Evolutionary conservation across 1,140 invertebrate genomes (phyloP).

Genomic region (Ceratitis capitata): DNA sequence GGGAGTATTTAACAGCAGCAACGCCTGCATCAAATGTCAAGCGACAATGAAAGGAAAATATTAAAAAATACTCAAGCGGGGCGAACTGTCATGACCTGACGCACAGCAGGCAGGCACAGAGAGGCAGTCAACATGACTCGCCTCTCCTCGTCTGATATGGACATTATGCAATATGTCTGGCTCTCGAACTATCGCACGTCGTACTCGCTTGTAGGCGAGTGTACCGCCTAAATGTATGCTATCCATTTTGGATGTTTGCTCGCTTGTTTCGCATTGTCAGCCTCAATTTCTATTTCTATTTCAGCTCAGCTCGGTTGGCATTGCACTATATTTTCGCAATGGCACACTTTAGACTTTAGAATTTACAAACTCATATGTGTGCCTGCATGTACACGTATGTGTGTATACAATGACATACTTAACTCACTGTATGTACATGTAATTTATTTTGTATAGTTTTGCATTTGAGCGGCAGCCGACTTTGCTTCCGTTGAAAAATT

Average conservation of each 20-base stretch:
- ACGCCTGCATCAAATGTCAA: slow-evolving; percentile 14
- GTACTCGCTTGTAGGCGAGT: not conserved
- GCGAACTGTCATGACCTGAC: slow-evolving; percentile 22
- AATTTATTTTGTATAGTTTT: not conserved
- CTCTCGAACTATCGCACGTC: not conserved
- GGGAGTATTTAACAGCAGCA: no score
- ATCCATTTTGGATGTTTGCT: not conserved
- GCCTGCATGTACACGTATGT: not conserved
- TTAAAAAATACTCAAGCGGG: slow-evolving; percentile 37
- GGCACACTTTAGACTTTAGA: slow-evolving; percentile 26
- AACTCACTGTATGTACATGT: not conserved
- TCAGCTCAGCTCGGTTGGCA: slow-evolving; percentile 16
- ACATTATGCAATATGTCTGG: not conserved
- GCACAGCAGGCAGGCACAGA: not conserved
- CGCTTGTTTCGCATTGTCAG: not conserved
- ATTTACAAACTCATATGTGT: not conserved
- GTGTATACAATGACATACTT: not conserved
- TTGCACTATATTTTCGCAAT: not conserved
- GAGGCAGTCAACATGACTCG: not conserved
- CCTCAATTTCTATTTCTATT: not conserved
- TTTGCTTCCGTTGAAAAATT: not conserved
- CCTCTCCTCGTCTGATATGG: not conserved
- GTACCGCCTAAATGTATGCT: not conserved
- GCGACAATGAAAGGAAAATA: slow-evolving; percentile 23
- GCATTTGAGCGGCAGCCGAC: not conserved